These are phyloP conservation scores for Vombatus ursinus DNA, from an alignment of 2,113 vertebrate species.

Conservation along the genomic window DNA sequence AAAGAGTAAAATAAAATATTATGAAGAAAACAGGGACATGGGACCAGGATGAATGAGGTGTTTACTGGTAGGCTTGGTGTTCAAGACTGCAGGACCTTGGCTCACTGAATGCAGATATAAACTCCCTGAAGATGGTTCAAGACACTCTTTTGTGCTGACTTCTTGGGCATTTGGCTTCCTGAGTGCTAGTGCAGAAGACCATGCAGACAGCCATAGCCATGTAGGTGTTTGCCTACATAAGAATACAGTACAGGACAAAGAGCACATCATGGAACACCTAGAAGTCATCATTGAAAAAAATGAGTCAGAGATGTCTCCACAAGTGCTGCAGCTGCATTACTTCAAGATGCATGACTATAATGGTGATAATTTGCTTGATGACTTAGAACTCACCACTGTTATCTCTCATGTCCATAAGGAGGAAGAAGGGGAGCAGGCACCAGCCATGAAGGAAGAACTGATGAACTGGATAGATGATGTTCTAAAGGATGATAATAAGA, in stretches of 20 bases:
- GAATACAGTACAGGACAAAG: constrained; percentile 95
- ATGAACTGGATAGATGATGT: constrained; percentile 95
- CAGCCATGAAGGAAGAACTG: constrained; percentile 93
- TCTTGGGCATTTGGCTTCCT: constrained; percentile 80
- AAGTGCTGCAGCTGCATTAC: constrained; percentile 98
- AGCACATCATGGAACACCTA: constrained; percentile 99
- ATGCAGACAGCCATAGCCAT: constrained; percentile 76
- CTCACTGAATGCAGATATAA: constrained; percentile 24
- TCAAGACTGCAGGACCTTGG: too few relatives aligned
- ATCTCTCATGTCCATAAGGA: constrained; percentile 97
- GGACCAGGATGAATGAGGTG: too few relatives aligned
- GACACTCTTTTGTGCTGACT: constrained; percentile 76
- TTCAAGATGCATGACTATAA: constrained; percentile 99
- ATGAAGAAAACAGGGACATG: too few relatives aligned
- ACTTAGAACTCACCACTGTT: constrained; percentile 94
- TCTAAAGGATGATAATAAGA: constrained; percentile 94
- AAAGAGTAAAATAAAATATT: too few relatives aligned
- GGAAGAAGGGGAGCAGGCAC: constrained; percentile 88
- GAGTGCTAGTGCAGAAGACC: constrained; percentile 75
- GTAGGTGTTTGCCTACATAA: constrained; percentile 87
- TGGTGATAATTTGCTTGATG: constrained; percentile 95
- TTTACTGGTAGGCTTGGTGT: too few relatives aligned
- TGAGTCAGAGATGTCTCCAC: constrained; percentile 94
- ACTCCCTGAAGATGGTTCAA: constrained; percentile 54
- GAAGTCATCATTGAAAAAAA: constrained; percentile 96